phyloP scores from a whole-genome alignment of 2,113 vertebrate genomes.

The Myxocyprinus asiaticus region DNA sequence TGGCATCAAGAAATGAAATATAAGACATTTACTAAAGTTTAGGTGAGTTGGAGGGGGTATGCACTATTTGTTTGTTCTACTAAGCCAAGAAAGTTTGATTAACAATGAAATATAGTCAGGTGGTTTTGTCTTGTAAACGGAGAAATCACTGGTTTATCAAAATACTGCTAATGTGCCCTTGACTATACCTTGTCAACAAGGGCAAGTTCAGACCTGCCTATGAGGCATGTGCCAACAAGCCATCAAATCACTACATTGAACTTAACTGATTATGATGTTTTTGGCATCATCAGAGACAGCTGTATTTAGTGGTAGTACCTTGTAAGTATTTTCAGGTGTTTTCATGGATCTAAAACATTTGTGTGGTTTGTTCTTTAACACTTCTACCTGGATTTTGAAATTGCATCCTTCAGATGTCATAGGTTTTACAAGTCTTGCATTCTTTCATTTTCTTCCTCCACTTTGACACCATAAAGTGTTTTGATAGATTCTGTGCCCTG shows the following conservation, averaged over 20 bases:
- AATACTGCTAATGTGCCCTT: slow-evolving; percentile 17
- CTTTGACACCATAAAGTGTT: not conserved
- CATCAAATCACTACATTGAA: not conserved
- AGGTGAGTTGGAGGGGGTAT: slow-evolving; percentile 43
- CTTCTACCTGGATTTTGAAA: not conserved
- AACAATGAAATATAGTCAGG: not conserved
- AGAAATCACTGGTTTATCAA: slow-evolving; percentile 3
- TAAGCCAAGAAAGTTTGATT: not conserved
- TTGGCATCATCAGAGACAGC: slow-evolving; percentile 13
- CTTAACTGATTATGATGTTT: not conserved
- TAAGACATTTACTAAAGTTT: slow-evolving; percentile 31
- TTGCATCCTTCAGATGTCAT: slow-evolving; percentile 1
- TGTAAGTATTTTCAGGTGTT: slow-evolving; percentile 1
- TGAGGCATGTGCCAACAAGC: slow-evolving; percentile 46
- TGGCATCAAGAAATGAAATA: slow-evolving; percentile 40
- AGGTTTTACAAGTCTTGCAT: slow-evolving; percentile 3
- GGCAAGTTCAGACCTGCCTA: slow-evolving; percentile 46
- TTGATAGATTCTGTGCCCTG: slow-evolving; percentile 29
- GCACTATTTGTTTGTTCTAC: not conserved
- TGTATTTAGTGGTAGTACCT: not conserved
- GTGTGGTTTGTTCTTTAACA: not conserved
- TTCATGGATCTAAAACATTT: not conserved
- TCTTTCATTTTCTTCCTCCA: slow-evolving; percentile 28
- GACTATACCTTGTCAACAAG: slow-evolving; percentile 29
- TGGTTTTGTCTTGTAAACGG: not conserved